Base-by-base conservation (phyloP, 2,113 vertebrate species). In the Pontoporia blainvillei region DNA sequence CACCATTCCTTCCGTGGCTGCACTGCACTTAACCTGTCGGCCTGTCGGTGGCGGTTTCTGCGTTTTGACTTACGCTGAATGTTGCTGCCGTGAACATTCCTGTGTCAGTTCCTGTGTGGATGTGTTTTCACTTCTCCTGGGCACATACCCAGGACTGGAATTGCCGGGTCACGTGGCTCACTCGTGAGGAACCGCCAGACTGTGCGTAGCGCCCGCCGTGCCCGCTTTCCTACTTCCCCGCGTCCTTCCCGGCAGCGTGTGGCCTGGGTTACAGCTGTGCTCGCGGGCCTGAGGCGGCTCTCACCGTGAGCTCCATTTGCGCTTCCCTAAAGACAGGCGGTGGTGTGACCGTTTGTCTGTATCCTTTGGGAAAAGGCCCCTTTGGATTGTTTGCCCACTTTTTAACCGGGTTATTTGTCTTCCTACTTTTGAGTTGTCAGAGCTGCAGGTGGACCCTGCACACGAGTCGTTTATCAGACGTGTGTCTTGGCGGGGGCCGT, bases 51-150 rank as follows among this genome's bases (percentile, higher is more conserved):
- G 72, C 18, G 0, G 0, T 52, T 52, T 34, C 44, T 5, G 0
- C 15, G 29, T 11, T 29, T 46, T 20, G 27, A 1, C 44, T 52
- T 17, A 0, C 10, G 29, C 15, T 31, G 27, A 11, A 6, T 0
- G 9, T 29, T 49, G 44, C 15, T 27, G 62, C 49, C 0, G 0
- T 12, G 46, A 21, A 12, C 2, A 0, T 21, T 27, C 3, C 8
- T 11, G 0, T 2, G 4, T 8, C 15, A 4, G 27, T 17, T 15
- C 36, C 46, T 11, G 27, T 25, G 72, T 39, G 84, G 46, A 39
- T 25, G 2, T 36, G n/a, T 25, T 1, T 6, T 46, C 20, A 0
- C 23, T 11, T 31, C 18, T 41, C 46, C 18, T 0, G 44, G 46
- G 27, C 6, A 9, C 8, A 0, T 31, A 5, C 61, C 41, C 10